These are phyloP conservation scores for Adelognathus sp. DNA, from an alignment of 2,888 invertebrate species.

Conservation along the genomic window DNA sequence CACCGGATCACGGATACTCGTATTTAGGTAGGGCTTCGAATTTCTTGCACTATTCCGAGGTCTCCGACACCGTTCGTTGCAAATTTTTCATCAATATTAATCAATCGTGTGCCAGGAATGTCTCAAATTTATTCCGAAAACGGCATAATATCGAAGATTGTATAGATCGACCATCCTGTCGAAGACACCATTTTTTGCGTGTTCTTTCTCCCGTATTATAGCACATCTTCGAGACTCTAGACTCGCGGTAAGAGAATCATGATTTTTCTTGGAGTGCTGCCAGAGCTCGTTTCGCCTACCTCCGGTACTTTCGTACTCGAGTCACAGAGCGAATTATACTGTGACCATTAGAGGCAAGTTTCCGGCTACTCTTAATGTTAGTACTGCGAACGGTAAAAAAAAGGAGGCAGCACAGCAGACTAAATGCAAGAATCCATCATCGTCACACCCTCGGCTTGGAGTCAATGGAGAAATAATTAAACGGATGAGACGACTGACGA, in stretches of 20 bases:
- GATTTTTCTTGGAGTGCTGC: not conserved
- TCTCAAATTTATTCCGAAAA: not conserved
- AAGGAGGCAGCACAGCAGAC: too few relatives aligned
- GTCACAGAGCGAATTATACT: not conserved
- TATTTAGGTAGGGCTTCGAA: not conserved
- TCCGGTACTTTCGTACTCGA: not conserved
- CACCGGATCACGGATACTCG: not conserved
- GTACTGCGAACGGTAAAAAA: not conserved
- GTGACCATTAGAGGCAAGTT: not conserved
- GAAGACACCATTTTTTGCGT: not conserved
- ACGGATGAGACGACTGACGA: not conserved
- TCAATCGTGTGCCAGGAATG: not conserved
- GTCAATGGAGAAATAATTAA: not conserved
- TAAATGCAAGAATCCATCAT: not conserved
- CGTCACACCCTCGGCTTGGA: constrained; percentile 3
- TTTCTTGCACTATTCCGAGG: not conserved
- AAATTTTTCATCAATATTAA: constrained; percentile 13
- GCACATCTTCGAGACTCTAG: not conserved
- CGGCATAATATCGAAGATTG: not conserved
- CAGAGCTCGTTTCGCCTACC: not conserved
- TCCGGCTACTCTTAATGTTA: not conserved
- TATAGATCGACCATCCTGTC: not conserved
- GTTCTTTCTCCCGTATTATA: not conserved
- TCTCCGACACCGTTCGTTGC: not conserved
- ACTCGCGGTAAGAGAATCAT: not conserved